Evolutionary conservation across 2,113 vertebrate genomes (phyloP), one percentile per base, ranked within the genome.

Genomic region (Nannobrachium achirus): DNA sequence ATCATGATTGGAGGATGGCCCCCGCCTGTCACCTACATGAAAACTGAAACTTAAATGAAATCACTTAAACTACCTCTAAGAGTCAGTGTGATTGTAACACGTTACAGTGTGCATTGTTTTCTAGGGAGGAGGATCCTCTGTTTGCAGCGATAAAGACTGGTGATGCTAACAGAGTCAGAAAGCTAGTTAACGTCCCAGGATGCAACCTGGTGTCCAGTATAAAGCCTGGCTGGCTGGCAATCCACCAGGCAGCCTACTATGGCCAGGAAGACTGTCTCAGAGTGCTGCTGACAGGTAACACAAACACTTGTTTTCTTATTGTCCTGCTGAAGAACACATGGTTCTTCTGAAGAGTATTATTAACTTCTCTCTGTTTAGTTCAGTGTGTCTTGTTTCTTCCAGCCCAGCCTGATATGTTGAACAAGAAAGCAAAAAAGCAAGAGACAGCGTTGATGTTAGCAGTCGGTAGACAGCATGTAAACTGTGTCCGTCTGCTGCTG

Each of bases 191-290:
- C 75, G 80, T 52, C 0, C 86, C 90, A 66, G 0, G 80, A 56
- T 92, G 87, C 71, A 88, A 93, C 52, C 90, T 96, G 46, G 89
- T 91, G 61, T 90, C 95, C 1, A 95, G 92, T 72, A 93, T n/a
- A n/a, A n/a, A 91, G 56, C 94, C 95, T 0, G 96, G 96, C 68
- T 98, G 96, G 96, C 81, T 97, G 10, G 94, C 95, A 0, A 84
- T 97, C 2, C 98, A 99, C 0, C 95, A 98, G 86, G 95, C 94
- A 0, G 95, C 94, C 0, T 96, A 93, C 83, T 96, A 93, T 0
- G 95, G 95, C 56, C 90, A 95, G 87, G 80, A 91, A 18, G 77
- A 86, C n/a, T 97, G 95, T 72, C 83, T 98, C 58, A 91, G 78
- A 49, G 15, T 95, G 1, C 74, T 98, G 63, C 92, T 98, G 18